A percentile compares a stretch with the other conserved stretches of the same genome.
These are phyloP conservation scores for Odontomyia ornata DNA, from an alignment of 2,888 invertebrate genomes.

Conservation along the genomic window DNA sequence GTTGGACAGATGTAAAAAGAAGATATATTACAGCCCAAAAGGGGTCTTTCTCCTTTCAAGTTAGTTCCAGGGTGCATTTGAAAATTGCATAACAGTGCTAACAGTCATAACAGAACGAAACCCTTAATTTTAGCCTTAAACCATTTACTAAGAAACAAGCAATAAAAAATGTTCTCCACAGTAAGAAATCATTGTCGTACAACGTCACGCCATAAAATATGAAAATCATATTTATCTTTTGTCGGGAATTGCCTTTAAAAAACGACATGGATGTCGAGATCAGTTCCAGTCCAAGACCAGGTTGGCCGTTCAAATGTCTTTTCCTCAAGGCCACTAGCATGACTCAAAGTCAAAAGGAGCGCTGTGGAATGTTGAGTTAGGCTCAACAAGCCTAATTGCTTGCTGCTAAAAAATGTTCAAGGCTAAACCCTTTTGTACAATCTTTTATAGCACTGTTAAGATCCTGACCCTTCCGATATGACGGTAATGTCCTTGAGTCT, in stretches of 20 bases:
- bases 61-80: constrained; percentile 30
- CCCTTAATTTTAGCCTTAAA: constrained; percentile 39
- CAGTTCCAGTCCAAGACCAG: not conserved
- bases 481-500: constrained; percentile 31
- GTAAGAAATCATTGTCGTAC: constrained; percentile 23
- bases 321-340: constrained; percentile 14
- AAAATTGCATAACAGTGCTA: constrained; percentile 40
- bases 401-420: constrained; percentile 28
- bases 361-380: not conserved
- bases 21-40: constrained; percentile 2
- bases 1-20: not conserved
- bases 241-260: constrained; percentile 3
- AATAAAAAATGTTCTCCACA: constrained; percentile 18
- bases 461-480: constrained; percentile 40
- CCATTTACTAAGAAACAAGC: constrained; percentile 1
- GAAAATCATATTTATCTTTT: constrained; percentile 36
- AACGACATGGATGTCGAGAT: constrained; percentile 5
- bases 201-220: constrained; percentile 37
- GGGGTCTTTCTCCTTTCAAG: not conserved
- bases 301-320: not conserved
- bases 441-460: not conserved
- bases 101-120: constrained; percentile 38
- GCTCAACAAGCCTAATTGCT: not conserved
- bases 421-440: constrained; percentile 31
- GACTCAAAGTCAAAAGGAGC: too few species aligned